A percentile compares a stretch with the other conserved stretches of the same genome.
These are phyloP conservation scores for Montifringilla adamsi DNA, from an alignment of 2,113 vertebrate genomes.

Conservation along the genomic window DNA sequence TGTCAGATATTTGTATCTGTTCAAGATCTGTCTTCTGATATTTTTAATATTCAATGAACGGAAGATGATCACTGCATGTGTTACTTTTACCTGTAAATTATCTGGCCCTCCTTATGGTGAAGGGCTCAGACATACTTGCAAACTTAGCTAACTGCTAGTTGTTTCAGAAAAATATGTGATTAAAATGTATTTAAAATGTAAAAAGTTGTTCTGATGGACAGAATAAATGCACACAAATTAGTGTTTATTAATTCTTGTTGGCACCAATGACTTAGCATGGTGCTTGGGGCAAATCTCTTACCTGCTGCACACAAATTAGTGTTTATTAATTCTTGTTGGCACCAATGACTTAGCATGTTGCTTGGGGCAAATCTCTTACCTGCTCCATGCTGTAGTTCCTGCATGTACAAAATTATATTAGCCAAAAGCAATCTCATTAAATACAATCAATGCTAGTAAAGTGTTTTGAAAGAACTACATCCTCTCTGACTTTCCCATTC, in stretches of 20 bases:
- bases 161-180: background rate
- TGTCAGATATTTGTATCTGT: background rate
- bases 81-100: background rate
- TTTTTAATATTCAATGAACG: background rate
- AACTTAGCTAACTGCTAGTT: background rate
- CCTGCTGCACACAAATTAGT: background rate
- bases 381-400: background rate
- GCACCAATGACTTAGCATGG: background rate
- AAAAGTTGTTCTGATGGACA: background rate
- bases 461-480: background rate
- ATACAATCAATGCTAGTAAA: background rate
- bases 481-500: no score
- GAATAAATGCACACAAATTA: background rate
- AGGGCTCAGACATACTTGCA: background rate
- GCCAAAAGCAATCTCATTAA: background rate
- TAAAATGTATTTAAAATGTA: background rate
- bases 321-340: background rate
- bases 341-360: background rate
- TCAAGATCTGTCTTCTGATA: background rate
- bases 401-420: background rate
- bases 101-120: background rate
- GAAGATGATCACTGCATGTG: background rate
- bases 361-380: background rate
- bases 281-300: background rate
- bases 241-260: background rate